Evolutionary conservation across 1,140 invertebrate genomes (phyloP).

Genomic region (Matsumurasca onukii): DNA sequence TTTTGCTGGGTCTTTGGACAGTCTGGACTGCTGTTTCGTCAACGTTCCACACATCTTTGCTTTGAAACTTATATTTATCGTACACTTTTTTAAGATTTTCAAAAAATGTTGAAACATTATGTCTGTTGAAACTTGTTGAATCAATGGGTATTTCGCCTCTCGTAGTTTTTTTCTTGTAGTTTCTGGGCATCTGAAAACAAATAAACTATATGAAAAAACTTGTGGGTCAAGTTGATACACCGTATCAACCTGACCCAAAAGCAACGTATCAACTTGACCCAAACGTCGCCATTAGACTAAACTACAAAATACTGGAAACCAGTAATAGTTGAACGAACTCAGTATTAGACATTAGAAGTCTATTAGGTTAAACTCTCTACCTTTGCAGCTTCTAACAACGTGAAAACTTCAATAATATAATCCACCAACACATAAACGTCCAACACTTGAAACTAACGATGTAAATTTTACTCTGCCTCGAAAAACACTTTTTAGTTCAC

Average conservation of each 20-base stretch:
- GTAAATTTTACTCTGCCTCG: too few relatives aligned
- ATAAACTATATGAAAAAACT: not conserved
- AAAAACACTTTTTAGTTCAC: too few relatives aligned
- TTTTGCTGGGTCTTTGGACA: slow-evolving; percentile 44
- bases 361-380: too few relatives aligned
- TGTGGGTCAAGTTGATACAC: not conserved
- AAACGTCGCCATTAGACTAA: not conserved
- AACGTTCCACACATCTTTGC: slow-evolving; percentile 28
- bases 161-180: slow-evolving; percentile 33
- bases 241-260: not conserved
- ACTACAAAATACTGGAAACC: not conserved
- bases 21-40: slow-evolving; percentile 47
- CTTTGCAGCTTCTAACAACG: too few relatives aligned
- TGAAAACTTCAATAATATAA: too few relatives aligned
- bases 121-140: not conserved
- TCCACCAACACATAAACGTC: too few relatives aligned
- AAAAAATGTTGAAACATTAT: not conserved
- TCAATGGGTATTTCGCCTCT: slow-evolving; percentile 34
- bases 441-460: too few relatives aligned
- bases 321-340: not conserved
- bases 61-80: slow-evolving; percentile 9
- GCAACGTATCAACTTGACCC: slow-evolving; percentile 32
- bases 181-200: not conserved
- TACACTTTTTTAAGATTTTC: slow-evolving; percentile 24
- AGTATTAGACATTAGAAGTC: too few relatives aligned